Percentiles rank a stretch among this genome's conserved stretches.
phyloP scores from a whole-genome alignment of 2,113 vertebrate genomes.

The Chaetorhynchus papuensis region DNA sequence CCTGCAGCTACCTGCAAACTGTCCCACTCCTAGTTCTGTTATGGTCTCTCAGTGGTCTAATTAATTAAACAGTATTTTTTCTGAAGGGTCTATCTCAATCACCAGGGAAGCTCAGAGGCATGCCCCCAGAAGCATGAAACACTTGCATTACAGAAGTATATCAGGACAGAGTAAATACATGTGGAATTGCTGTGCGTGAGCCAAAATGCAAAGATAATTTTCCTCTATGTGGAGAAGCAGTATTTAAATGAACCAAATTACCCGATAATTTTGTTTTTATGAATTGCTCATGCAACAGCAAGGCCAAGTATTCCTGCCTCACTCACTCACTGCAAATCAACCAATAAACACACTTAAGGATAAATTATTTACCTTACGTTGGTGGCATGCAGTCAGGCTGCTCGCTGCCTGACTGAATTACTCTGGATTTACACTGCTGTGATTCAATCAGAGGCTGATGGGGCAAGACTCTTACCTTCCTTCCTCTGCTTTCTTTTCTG shows the following conservation, averaged over 20 bases:
- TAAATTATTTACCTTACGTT: conserved; percentile 43
- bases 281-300: conserved; percentile 25
- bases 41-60: neutral
- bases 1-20: neutral
- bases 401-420: conserved; percentile 7
- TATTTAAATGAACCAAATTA: conserved; percentile 53
- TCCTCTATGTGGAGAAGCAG: conserved; percentile 2
- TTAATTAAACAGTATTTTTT: neutral
- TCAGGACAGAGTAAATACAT: conserved; percentile 11
- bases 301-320: conserved; percentile 30
- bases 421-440: neutral
- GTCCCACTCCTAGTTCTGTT: neutral
- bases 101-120: neutral
- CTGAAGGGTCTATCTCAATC: neutral
- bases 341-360: conserved; percentile 21
- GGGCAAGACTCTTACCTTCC: neutral
- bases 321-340: conserved; percentile 1
- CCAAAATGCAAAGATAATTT: conserved; percentile 29
- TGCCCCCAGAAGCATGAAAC: neutral
- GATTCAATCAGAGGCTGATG: conserved; percentile 28
- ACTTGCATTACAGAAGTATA: neutral
- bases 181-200: neutral
- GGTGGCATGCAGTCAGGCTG: conserved; percentile 4
- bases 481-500: conserved; percentile 14
- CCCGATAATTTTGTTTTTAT: conserved; percentile 37